Evolutionary conservation across 2,113 vertebrate species (phyloP), one percentile per base, ranked within the genome.

Genomic region (Dicrurus megarhynchus): DNA sequence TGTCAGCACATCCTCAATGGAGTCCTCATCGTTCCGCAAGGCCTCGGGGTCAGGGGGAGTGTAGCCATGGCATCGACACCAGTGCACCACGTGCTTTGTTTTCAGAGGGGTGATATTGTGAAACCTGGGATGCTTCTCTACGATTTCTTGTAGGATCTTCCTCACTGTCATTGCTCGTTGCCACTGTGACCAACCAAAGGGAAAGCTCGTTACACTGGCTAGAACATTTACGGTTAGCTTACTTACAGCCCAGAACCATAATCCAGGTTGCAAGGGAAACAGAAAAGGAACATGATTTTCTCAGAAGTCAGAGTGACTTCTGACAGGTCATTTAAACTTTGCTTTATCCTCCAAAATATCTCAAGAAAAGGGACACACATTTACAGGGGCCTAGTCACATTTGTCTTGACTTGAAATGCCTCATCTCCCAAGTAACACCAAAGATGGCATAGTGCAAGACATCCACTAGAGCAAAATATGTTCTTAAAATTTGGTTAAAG

Each of bases 61-160:
- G 96, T 99, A 99, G 84, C 99, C 99, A 8, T 98, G 98, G 91
- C 99, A 99, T 6, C 99, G 98, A 77, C 99, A 99, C 99, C 99
- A 99, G 79, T 99, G 98, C 49, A 99, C 98, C 84, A 99, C 98
- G 20, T 99, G 98, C 94, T 98, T 99, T 65, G 99, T 99, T 94
- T 99, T 99, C 22, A 98, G 98, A 15, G 98, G 98, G 1, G 97
- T 97, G 70, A 99, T 94, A 75, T 56, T 99, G 95, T 99, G 99
- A 78, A 99, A 99, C 39, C 98, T 98, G 21, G 99, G 98, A 2
- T 98, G 98, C 92, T 98, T 99, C 91, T 99, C 99, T 84, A 99
- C 50, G 39, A 99, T 98, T 35, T 99, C 99, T 91, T 99, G 99
- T 14, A 99, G 98, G 42, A 99, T 97, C 88, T 99, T 99, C 77